phyloP scores from a whole-genome alignment of 2,797 vertebrate genomes.

The Lateolabrax maculatus region DNA sequence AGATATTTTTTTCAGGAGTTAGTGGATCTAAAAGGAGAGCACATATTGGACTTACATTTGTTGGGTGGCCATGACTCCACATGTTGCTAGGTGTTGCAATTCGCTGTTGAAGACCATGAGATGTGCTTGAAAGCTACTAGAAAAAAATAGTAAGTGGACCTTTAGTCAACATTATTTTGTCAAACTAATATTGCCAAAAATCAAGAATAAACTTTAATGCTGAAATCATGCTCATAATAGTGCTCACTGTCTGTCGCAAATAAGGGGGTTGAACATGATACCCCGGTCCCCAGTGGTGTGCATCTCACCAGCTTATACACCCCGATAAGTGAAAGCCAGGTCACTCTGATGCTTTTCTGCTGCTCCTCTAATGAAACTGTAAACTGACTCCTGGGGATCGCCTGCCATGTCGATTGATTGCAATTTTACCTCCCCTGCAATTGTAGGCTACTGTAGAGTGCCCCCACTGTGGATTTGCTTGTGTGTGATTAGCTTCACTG shows the following conservation, averaged over 20 bases:
- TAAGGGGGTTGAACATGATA: neutral
- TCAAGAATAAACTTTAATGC: neutral
- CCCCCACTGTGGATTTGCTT: constrained; percentile 37
- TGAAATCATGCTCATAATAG: neutral
- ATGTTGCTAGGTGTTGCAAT: too few species aligned
- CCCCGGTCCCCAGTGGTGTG: neutral
- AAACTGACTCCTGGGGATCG: constrained; percentile 61
- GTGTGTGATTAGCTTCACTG: constrained; percentile 43
- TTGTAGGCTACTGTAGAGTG: constrained; percentile 23
- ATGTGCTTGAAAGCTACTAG: neutral
- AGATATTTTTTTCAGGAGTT: too few species aligned
- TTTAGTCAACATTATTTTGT: neutral
- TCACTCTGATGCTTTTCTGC: constrained; percentile 48
- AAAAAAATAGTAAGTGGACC: neutral
- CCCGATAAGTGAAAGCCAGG: too few species aligned
- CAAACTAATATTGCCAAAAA: too few species aligned
- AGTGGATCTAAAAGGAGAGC: too few species aligned
- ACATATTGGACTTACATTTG: too few species aligned
- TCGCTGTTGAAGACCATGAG: neutral
- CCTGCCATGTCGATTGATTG: constrained; percentile 62
- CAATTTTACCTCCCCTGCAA: constrained; percentile 64
- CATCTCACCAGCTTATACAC: too few species aligned
- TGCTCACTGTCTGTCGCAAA: neutral
- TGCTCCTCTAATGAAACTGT: constrained; percentile 67
- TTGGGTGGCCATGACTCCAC: too few species aligned